phyloP scores from a whole-genome alignment of 2,797 vertebrate genomes.

The Pogoniulus pusillus region DNA sequence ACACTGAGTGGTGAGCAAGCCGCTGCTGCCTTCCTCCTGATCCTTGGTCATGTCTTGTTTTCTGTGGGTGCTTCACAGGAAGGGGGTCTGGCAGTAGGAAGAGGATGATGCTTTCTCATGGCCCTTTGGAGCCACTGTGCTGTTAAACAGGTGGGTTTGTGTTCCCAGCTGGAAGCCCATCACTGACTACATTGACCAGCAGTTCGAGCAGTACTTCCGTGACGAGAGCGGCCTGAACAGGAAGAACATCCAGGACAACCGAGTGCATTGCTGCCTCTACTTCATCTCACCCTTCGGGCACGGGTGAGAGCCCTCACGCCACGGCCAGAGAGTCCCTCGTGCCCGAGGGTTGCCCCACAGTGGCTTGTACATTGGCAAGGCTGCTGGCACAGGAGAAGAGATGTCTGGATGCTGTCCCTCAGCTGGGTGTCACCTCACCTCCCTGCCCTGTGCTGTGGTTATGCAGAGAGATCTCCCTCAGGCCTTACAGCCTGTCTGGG shows the following conservation, averaged over 20 bases:
- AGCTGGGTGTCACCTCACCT: background rate
- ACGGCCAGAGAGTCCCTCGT: background rate
- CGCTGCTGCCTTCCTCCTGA: background rate
- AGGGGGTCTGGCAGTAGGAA: background rate
- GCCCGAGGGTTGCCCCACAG: background rate
- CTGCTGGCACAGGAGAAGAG: background rate
- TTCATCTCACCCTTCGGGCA: constrained; percentile 98
- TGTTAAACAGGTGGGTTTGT: background rate
- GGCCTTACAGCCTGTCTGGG: background rate
- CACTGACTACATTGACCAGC: constrained; percentile 97
- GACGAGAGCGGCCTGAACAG: constrained; percentile 97
- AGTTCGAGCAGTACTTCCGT: constrained; percentile 98
- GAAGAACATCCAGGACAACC: constrained; percentile 98
- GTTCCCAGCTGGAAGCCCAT: constrained; percentile 92
- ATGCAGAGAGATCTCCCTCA: background rate
- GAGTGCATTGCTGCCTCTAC: constrained; percentile 98
- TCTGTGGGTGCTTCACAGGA: background rate
- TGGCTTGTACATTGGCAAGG: background rate
- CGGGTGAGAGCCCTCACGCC: constrained; percentile 76
- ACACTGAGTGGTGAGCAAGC: constrained; percentile 91
- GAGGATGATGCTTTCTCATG: background rate
- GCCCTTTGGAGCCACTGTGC: background rate
- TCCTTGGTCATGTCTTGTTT: background rate
- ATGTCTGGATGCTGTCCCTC: background rate
- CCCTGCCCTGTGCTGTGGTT: background rate